Conservation (phyloP, 1,140 invertebrate species). For the Cotesia glomerata region DNA sequence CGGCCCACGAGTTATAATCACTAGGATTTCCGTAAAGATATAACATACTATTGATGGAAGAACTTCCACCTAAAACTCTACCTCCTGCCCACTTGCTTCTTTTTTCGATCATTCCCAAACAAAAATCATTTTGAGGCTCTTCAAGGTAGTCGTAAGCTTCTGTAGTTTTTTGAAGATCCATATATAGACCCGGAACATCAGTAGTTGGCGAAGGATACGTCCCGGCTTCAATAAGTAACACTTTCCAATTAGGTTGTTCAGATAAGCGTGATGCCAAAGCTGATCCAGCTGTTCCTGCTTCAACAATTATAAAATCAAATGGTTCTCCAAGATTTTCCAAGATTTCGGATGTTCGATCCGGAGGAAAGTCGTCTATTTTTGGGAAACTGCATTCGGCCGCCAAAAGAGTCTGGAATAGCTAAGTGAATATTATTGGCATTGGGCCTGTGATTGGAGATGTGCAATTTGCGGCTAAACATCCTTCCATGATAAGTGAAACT, state of each 20-base stretch:
- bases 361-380: conserved; percentile 48
- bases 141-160: conserved; percentile 75
- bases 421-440: conserved; percentile 38
- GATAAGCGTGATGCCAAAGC: conserved; percentile 70
- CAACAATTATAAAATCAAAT: conserved; percentile 68
- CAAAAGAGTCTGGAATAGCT: conserved; percentile 63
- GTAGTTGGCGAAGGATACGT: conserved; percentile 49
- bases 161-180: conserved; percentile 68
- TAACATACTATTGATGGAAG: conserved; percentile 82
- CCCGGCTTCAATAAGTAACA: conserved; percentile 69
- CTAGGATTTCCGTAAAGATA: conserved; percentile 74
- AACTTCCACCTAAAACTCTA: conserved; percentile 77
- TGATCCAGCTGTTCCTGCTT: conserved; percentile 72
- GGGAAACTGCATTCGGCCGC: conserved; percentile 63
- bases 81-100: conserved; percentile 73
- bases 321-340: conserved; percentile 46
- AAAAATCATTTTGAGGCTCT: conserved; percentile 66
- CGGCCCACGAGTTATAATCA: conserved; percentile 73
- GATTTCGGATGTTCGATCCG: conserved; percentile 62
- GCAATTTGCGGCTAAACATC: conserved; percentile 43
- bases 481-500: too few relatives aligned
- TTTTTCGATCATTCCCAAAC: conserved; percentile 61
- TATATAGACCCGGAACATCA: conserved; percentile 65
- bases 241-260: conserved; percentile 62
- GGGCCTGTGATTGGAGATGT: conserved; percentile 35